Percentiles rank a stretch among this genome's conserved stretches.
Conservation (phyloP, 2,888 invertebrate species). For the Lasius fuliginosus region DNA sequence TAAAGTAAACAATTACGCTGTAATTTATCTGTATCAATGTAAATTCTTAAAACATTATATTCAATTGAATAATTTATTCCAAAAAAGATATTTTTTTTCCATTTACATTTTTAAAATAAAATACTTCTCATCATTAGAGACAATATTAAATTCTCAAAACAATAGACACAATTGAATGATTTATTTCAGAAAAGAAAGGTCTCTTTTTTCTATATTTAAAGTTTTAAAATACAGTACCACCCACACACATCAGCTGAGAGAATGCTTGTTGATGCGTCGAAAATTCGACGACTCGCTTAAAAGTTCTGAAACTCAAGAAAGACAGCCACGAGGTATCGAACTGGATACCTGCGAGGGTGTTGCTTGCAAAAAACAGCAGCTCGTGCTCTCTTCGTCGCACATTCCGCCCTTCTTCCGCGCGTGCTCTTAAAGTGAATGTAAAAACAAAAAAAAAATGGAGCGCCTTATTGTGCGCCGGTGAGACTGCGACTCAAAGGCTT, state of each 20-base stretch:
- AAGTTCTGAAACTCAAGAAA: slow-evolving; percentile 14
- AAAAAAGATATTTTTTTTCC: not conserved
- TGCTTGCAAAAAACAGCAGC: slow-evolving; percentile 45
- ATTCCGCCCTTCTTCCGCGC: slow-evolving; percentile 29
- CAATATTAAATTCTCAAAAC: not conserved
- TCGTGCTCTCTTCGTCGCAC: slow-evolving; percentile 9
- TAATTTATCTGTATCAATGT: not conserved
- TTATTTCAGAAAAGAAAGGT: not conserved
- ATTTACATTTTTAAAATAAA: not conserved
- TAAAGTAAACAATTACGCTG: not conserved
- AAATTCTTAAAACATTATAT: not conserved
- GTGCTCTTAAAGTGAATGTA: slow-evolving; percentile 75
- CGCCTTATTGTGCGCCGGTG: slow-evolving; percentile 85
- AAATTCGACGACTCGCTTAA: slow-evolving; percentile 1
- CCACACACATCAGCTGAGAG: not conserved
- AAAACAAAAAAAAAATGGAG: slow-evolving; percentile 83
- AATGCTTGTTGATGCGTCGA: not conserved
- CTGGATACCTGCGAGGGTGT: slow-evolving; percentile 22
- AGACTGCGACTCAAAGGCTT: slow-evolving; percentile 86
- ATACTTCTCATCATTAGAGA: not conserved
- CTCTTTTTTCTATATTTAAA: not conserved
- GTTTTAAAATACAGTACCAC: not conserved
- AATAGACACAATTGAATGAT: not conserved
- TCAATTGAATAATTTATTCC: not conserved
- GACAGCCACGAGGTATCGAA: slow-evolving; percentile 33